These are phyloP conservation scores for Callithrix jacchus DNA, from an alignment of 2,113 vertebrate species.

Conservation along the genomic window DNA sequence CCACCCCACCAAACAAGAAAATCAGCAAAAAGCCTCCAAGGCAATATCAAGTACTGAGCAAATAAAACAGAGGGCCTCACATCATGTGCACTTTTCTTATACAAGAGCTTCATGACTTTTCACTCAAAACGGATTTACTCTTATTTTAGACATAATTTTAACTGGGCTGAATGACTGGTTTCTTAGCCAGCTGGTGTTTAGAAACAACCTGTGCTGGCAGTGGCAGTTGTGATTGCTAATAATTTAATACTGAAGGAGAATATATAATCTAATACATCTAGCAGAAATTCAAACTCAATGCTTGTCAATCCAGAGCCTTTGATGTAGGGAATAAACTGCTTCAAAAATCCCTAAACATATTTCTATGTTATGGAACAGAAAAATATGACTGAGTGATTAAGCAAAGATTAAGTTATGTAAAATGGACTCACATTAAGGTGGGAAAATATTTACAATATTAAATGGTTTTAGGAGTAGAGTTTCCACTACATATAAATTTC, in stretches of 20 bases:
- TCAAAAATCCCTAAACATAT: background rate
- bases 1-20: background rate
- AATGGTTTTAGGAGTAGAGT: background rate
- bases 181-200: background rate
- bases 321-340: background rate
- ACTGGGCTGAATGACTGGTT: background rate
- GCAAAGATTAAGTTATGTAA: background rate
- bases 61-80: background rate
- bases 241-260: background rate
- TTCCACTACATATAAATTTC: constrained; percentile 4
- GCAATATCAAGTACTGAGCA: background rate
- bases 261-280: background rate
- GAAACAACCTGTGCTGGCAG: background rate
- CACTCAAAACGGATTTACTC: background rate
- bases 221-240: background rate
- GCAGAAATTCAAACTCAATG: background rate
- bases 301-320: background rate
- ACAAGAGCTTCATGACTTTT: background rate
- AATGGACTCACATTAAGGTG: background rate
- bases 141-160: background rate
- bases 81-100: background rate
- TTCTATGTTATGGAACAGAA: background rate
- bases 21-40: background rate
- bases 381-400: background rate
- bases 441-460: constrained; percentile 33